phyloP scores from a whole-genome alignment of 2,888 invertebrate species.

The Dryobota labecula region DNA sequence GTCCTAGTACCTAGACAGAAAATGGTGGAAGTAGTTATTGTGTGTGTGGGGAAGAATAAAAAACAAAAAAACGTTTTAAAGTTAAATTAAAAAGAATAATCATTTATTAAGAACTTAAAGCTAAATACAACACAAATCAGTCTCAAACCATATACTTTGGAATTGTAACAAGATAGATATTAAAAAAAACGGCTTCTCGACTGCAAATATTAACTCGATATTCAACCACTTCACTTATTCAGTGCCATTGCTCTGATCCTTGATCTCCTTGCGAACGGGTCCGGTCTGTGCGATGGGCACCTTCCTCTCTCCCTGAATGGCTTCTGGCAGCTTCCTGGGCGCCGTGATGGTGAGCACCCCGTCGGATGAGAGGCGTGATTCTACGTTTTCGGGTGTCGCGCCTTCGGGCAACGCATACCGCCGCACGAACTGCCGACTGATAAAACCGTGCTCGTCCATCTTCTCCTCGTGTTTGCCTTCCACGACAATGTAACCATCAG shows the following conservation, averaged over 20 bases:
- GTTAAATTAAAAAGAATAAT: constrained; percentile 9
- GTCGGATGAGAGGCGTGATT: constrained; percentile 93
- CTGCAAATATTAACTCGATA: constrained; percentile 11
- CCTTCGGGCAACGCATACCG: constrained; percentile 93
- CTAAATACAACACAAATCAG: constrained; percentile 66
- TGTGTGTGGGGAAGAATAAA: not conserved
- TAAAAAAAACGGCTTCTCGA: constrained; percentile 6
- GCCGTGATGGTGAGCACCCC: constrained; percentile 93
- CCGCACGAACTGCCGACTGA: constrained; percentile 93
- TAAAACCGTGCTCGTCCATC: constrained; percentile 93
- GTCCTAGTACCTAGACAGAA: too few species aligned
- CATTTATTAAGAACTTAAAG: constrained; percentile 46
- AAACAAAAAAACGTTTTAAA: constrained; percentile 6
- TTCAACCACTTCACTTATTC: constrained; percentile 38
- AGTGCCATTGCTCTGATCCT: constrained; percentile 64
- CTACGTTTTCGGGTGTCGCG: constrained; percentile 92
- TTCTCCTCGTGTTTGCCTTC: constrained; percentile 95
- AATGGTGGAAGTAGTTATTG: not conserved
- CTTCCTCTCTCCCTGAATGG: constrained; percentile 72
- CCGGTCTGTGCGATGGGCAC: constrained; percentile 79
- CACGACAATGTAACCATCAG: constrained; percentile 92
- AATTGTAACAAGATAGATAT: constrained; percentile 32
- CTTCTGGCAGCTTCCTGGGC: constrained; percentile 80
- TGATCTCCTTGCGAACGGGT: constrained; percentile 77
- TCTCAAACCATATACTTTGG: constrained; percentile 69